Conservation (phyloP, 2,888 invertebrate genomes). For the Coelopa pilipes region DNA sequence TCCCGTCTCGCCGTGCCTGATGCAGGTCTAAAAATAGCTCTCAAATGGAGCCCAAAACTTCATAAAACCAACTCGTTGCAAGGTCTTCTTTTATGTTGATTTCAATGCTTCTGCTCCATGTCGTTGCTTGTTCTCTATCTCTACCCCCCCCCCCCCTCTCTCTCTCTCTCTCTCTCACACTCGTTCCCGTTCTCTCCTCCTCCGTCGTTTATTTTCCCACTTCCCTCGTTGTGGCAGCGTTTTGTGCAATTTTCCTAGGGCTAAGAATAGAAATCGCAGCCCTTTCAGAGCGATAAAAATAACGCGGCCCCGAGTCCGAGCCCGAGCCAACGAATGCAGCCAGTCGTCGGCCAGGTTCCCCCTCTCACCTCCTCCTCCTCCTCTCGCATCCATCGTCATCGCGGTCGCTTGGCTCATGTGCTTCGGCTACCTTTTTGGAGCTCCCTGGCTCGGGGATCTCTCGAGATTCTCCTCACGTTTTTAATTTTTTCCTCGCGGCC, state of each 20-base stretch:
- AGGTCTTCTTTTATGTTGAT: constrained; percentile 19
- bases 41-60: constrained; percentile 16
- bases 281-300: constrained; percentile 16
- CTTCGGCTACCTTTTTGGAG: too few species aligned
- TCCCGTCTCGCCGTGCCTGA: background rate
- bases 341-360: background rate
- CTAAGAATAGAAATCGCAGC: constrained; percentile 18
- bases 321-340: background rate
- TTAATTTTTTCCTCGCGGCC: too few species aligned
- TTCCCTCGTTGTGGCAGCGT: background rate
- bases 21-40: constrained; percentile 11
- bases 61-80: constrained; percentile 8
- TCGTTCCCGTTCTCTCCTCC: background rate
- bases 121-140: background rate
- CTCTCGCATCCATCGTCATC: too few species aligned
- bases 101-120: background rate
- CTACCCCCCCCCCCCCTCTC: background rate
- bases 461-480: too few species aligned
- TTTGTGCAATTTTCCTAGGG: constrained; percentile 15
- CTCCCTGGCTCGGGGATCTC: too few species aligned
- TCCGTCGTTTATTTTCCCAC: background rate
- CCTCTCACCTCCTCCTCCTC: too few species aligned
- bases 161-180: background rate
- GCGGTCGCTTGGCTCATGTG: too few species aligned
- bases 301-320: background rate